Conservation (phyloP, 1,140 invertebrate genomes). For the Eciton burchellii region DNA sequence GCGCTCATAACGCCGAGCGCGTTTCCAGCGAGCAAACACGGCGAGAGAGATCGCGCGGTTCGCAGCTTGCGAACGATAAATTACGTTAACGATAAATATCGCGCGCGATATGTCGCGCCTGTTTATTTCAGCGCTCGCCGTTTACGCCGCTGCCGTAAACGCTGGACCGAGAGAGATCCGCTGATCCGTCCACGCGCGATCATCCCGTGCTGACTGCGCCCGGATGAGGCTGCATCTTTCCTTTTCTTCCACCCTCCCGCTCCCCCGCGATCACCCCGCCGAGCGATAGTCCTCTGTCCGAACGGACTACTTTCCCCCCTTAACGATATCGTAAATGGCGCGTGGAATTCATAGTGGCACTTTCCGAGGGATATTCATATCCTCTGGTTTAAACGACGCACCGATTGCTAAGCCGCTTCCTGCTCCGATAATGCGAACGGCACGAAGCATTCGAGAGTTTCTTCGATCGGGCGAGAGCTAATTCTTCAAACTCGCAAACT, state of each 20-base stretch:
- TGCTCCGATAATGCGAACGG: slow-evolving; percentile 1
- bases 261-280: too few species aligned
- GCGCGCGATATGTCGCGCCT: slow-evolving; percentile 66
- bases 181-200: background rate
- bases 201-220: background rate
- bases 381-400: slow-evolving; percentile 43
- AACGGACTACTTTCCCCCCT: slow-evolving; percentile 49
- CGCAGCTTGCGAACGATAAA: slow-evolving; percentile 53
- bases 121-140: slow-evolving; percentile 73
- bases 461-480: background rate
- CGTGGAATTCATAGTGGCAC: slow-evolving; percentile 49
- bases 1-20: slow-evolving; percentile 72
- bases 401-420: background rate
- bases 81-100: slow-evolving; percentile 76
- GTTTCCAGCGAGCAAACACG: slow-evolving; percentile 65
- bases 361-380: slow-evolving; percentile 33
- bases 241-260: too few species aligned
- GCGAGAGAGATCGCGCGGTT: slow-evolving; percentile 67
- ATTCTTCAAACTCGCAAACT: slow-evolving; percentile 7
- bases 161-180: slow-evolving; percentile 43
- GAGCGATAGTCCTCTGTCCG: background rate
- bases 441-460: background rate
- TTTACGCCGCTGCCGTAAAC: slow-evolving; percentile 66
- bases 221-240: slow-evolving; percentile 34
- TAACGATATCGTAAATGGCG: slow-evolving; percentile 58